phyloP scores from a whole-genome alignment of 2,113 vertebrate species.

The Callospermophilus lateralis region DNA sequence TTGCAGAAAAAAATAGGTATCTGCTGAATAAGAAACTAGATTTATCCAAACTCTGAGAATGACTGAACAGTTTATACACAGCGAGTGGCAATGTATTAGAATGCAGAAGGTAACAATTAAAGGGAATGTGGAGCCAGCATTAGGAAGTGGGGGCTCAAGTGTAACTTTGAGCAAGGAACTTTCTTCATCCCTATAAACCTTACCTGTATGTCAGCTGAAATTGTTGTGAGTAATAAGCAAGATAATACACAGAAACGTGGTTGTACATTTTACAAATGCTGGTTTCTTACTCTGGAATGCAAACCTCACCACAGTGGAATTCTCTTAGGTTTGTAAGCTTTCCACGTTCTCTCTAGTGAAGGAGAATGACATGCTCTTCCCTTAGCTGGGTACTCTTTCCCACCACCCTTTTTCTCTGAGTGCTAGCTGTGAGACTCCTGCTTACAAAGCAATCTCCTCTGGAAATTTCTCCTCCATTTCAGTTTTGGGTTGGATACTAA shows the following conservation, averaged over 20 bases:
- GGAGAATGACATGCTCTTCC: fast-evolving
- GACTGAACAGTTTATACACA: neutral
- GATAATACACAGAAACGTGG: neutral
- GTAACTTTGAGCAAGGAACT: neutral
- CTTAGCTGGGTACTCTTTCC: neutral
- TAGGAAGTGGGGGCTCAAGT: neutral
- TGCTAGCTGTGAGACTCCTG: neutral
- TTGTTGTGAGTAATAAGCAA: neutral
- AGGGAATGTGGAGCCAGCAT: neutral
- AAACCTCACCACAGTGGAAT: fast-evolving
- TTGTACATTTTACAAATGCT: neutral
- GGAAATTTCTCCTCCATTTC: neutral
- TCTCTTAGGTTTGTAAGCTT: too few species aligned
- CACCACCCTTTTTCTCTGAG: neutral
- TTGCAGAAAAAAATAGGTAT: neutral
- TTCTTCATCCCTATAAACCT: neutral
- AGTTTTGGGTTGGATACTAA: too few species aligned
- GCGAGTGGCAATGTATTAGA: neutral
- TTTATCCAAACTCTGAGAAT: neutral
- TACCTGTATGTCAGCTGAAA: neutral
- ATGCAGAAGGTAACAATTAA: neutral
- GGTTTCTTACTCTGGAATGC: neutral
- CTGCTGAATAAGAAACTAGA: neutral
- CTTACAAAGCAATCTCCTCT: neutral
- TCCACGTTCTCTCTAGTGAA: neutral